Conservation (phyloP, 2,797 vertebrate genomes). For the Takifugu rubripes region DNA sequence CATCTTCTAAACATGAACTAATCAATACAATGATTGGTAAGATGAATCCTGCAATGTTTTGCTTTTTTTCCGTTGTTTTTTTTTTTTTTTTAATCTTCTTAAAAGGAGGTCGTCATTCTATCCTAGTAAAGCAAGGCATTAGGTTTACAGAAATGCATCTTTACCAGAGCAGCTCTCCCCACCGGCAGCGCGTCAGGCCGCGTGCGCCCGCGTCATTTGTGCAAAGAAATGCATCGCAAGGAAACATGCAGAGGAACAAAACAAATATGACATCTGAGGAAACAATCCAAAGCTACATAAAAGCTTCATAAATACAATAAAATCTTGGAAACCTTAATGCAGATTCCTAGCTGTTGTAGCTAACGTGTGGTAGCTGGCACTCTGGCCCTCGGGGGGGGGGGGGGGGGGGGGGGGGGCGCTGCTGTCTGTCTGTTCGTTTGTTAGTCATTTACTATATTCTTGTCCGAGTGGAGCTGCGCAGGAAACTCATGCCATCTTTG, state of each 20-base stretch:
- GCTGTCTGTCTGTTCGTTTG: conserved; percentile 60
- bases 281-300: conserved; percentile 91
- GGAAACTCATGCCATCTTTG: conserved; percentile 99
- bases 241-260: conserved; percentile 96
- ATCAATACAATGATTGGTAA: conserved; percentile 90
- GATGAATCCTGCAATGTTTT: conserved; percentile 89
- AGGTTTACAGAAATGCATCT: conserved; percentile 87
- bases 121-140: conserved; percentile 90
- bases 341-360: conserved; percentile 93
- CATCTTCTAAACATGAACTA: conserved; percentile 94
- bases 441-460: conserved; percentile 42
- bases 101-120: conserved; percentile 87
- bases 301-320: conserved; percentile 99
- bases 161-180: conserved; percentile 95
- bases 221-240: conserved; percentile 99
- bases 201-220: conserved; percentile 92
- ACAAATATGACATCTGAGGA: conserved; percentile 84
- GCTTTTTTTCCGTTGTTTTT: conserved; percentile 32
- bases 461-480: conserved; percentile 82
- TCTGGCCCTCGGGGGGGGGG: conserved; percentile 83
- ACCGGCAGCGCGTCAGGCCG: conserved; percentile 90
- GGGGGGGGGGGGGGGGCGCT: conserved; percentile 27
- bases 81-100: conserved; percentile 37
- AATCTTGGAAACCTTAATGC: conserved; percentile 87
- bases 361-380: conserved; percentile 94